Evolutionary conservation across 2,797 vertebrate species (phyloP).

Genomic region (Cheirogaleus major): DNA sequence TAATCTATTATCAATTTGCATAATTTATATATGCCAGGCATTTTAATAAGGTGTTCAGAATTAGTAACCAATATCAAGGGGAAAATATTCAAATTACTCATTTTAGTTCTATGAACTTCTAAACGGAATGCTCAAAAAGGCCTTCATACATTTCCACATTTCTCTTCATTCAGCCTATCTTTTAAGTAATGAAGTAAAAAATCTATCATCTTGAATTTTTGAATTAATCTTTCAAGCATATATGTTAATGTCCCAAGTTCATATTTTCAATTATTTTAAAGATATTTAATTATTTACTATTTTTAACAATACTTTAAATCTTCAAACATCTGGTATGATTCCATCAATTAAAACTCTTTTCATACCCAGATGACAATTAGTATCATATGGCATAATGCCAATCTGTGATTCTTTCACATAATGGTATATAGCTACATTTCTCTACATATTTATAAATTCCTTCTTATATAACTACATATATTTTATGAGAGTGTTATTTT

Average conservation of each 20-base stretch:
- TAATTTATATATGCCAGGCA: background rate
- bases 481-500: constrained; percentile 31
- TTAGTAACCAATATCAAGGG: background rate
- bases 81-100: constrained; percentile 32
- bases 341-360: background rate
- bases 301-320: constrained; percentile 3
- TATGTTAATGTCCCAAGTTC: background rate
- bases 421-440: background rate
- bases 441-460: constrained; percentile 9
- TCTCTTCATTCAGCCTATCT: constrained; percentile 4
- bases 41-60: constrained; percentile 11
- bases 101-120: background rate
- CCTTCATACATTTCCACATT: background rate
- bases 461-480: background rate
- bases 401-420: background rate
- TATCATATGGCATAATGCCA: background rate
- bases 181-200: constrained; percentile 16
- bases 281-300: background rate
- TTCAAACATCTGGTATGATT: background rate
- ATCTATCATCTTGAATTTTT: background rate
- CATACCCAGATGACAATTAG: background rate
- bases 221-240: constrained; percentile 27
- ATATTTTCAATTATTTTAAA: constrained; percentile 29
- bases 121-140: background rate
- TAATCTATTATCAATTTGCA: constrained; percentile 11